Base-by-base conservation (phyloP, 2,113 vertebrate species). In the Aegypius monachus region DNA sequence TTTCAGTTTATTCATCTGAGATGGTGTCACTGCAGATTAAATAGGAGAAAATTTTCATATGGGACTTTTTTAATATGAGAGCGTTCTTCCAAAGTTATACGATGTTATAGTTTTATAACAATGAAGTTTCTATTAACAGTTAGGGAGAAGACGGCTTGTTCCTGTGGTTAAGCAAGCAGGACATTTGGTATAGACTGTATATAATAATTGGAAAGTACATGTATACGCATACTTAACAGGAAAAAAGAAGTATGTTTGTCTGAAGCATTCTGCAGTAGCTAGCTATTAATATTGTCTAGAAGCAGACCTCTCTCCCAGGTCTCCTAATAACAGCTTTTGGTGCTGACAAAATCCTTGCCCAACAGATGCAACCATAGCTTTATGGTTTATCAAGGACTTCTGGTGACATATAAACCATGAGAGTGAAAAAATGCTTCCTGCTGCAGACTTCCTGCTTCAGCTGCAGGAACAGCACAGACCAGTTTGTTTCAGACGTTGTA, bases 371-470 rank as follows among this genome's bases (percentile, higher is more conserved):
- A 67, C 70, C 66, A 11, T 40, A 65, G 50, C 82, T 96, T 94
- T 96, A 92, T 93, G 50, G 86, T 96, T 94, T 96, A 92, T 93
- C 90, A 80, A 82, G 84, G 92, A 45, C 62, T 94, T 78, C 56
- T 96, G 83, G 88, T 92, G 93, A 73, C 80, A 90, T 93, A 21
- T 86, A 93, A 83, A 65, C 91, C 88, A 79, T 52, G 72, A 67
- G 81, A 47, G 56, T 92, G 94, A 71, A 80, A 91, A 93, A 88
- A 72, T 74, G 90, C 84, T 97, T 97, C 95, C 97, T 97, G 89
- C 96, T 96, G 80, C 93, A 95, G 58, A 9, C 95, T 96, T 96
- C 97, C 95, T 96, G 97, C 96, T 78, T 26, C 84, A 83, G 96
- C 90, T 50, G 93, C 71, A n/a, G 86, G 83, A 92, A 65, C 92